Conservation (phyloP, 2,797 vertebrate genomes). For the Numenius phaeopus region DNA sequence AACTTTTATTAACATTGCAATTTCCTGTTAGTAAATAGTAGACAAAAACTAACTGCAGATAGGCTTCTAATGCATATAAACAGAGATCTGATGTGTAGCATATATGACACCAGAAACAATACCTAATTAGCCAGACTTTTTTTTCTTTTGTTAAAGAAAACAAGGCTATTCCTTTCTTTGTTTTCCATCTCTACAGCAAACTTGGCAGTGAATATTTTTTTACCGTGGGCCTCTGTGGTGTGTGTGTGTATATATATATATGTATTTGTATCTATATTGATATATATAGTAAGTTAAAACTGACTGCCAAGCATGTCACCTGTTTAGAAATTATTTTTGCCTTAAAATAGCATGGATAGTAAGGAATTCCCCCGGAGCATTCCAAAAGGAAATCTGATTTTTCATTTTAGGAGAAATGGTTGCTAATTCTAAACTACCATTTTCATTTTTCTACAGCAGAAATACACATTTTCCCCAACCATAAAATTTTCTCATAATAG, state of each 20-base stretch:
- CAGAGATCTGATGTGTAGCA: background rate
- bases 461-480: constrained; percentile 56
- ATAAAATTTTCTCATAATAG: constrained; percentile 75
- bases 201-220: background rate
- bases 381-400: constrained; percentile 43
- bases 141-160: background rate
- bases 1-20: background rate
- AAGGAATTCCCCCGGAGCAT: constrained; percentile 1
- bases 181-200: background rate
- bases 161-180: background rate
- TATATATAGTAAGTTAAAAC: background rate
- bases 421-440: constrained; percentile 64
- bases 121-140: background rate
- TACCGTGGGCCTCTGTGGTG: background rate
- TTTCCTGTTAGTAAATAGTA: background rate
- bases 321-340: constrained; percentile 3
- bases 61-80: background rate
- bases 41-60: background rate
- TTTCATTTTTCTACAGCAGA: constrained; percentile 68
- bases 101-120: background rate
- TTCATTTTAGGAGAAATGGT: constrained; percentile 51
- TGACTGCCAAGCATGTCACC: background rate
- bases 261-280: background rate
- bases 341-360: background rate
- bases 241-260: background rate